Evolutionary conservation across 2,888 invertebrate species (phyloP).

Genomic region (Girardia tigrina): DNA sequence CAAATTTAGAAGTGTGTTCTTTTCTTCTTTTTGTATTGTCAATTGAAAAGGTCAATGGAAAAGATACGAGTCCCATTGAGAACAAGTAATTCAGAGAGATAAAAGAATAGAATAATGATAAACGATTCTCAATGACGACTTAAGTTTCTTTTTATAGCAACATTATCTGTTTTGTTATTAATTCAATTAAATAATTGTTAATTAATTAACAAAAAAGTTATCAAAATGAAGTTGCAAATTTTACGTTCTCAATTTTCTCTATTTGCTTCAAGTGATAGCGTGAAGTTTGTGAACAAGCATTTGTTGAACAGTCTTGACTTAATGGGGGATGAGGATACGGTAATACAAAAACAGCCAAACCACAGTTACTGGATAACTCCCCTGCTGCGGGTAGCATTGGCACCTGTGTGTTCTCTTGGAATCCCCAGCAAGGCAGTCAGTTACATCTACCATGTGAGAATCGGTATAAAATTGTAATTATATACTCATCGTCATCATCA

Average conservation of each 20-base stretch:
- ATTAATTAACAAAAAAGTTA: not conserved
- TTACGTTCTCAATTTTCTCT: slow-evolving; percentile 2
- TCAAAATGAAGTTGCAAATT: not conserved
- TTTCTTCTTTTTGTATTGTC: too few relatives aligned
- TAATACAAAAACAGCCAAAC: slow-evolving; percentile 16
- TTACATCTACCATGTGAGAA: slow-evolving; percentile 20
- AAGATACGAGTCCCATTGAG: too few relatives aligned
- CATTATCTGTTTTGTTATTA: too few relatives aligned
- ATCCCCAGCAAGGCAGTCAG: slow-evolving; percentile 13
- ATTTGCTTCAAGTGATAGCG: slow-evolving; percentile 5
- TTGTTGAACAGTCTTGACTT: slow-evolving; percentile 21
- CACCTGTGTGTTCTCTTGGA: slow-evolving; percentile 4
- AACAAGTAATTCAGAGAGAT: too few relatives aligned
- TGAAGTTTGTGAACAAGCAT: slow-evolving; percentile 23
- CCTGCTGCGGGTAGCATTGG: slow-evolving; percentile 23
- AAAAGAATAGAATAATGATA: too few relatives aligned
- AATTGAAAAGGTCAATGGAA: too few relatives aligned
- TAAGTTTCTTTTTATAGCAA: too few relatives aligned
- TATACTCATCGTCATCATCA: slow-evolving; percentile 23
- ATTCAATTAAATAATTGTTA: not conserved
- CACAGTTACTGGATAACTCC: slow-evolving; percentile 16
- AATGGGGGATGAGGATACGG: not conserved
- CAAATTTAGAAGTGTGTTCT: too few relatives aligned
- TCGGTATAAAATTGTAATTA: slow-evolving; percentile 21
- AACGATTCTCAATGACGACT: too few relatives aligned